Conservation (phyloP, 1,140 invertebrate species). For the Drosophila bocki region DNA sequence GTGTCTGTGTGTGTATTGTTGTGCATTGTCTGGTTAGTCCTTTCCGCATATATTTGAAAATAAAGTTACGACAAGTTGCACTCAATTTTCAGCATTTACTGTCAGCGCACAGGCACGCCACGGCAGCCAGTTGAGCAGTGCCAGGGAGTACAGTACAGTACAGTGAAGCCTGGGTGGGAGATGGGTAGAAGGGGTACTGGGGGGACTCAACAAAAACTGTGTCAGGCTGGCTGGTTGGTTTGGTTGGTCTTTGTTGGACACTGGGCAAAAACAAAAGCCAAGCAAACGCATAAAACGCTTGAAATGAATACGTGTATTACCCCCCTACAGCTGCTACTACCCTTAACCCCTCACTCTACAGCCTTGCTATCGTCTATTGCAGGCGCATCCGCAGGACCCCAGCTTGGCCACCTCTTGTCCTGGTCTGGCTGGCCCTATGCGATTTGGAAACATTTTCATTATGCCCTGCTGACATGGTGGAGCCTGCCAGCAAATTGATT, state of each 20-base stretch:
- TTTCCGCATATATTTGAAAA: conserved; percentile 83
- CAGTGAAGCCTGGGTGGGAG: neutral
- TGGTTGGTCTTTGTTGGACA: conserved; percentile 39
- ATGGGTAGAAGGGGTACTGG: no score
- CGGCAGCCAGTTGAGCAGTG: conserved; percentile 43
- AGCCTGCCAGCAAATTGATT: conserved; percentile 23
- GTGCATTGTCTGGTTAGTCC: conserved; percentile 81
- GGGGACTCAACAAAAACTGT: conserved; percentile 56
- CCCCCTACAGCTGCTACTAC: neutral
- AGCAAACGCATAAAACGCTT: conserved; percentile 80
- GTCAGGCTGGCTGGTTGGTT: conserved; percentile 39
- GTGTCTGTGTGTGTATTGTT: conserved; percentile 36
- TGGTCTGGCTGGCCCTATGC: conserved; percentile 39
- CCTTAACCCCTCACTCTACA: neutral
- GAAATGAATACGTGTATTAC: conserved; percentile 77
- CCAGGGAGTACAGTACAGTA: neutral
- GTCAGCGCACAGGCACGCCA: conserved; percentile 72
- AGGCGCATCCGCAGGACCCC: conserved; percentile 8
- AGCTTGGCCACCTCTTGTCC: conserved; percentile 9
- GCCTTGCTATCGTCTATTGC: conserved; percentile 11
- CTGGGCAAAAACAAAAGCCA: conserved; percentile 65
- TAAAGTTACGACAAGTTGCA: conserved; percentile 83
- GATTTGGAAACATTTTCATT: conserved; percentile 75
- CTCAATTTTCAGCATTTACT: conserved; percentile 83
- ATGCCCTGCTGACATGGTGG: conserved; percentile 18